Percentiles rank a stretch among this genome's conserved stretches.
phyloP scores from a whole-genome alignment of 2,113 vertebrate species.

The Cochlearius cochlearius region DNA sequence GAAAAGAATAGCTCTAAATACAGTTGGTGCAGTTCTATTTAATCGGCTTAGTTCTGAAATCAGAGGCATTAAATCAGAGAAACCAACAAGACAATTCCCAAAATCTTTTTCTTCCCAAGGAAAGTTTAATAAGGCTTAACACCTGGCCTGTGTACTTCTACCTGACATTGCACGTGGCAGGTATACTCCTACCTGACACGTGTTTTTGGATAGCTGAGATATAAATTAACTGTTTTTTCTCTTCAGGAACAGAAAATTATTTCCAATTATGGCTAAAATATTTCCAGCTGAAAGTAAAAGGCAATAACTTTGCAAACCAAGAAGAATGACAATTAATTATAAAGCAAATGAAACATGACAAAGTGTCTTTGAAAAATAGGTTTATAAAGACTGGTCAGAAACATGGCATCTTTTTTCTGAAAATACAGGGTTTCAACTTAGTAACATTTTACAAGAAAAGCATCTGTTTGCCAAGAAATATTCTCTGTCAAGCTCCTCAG shows the following conservation, averaged over 20 bases:
- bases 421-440: neutral
- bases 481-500: neutral
- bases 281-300: neutral
- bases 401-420: fast-evolving
- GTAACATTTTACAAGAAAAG: neutral
- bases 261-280: neutral
- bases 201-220: neutral
- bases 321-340: neutral
- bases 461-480: neutral
- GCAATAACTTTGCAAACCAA: neutral
- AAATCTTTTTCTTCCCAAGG: neutral
- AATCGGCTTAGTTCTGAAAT: neutral
- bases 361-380: neutral
- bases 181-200: neutral
- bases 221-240: neutral
- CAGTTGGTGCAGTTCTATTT: neutral
- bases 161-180: neutral
- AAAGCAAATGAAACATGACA: neutral
- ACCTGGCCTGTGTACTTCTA: neutral
- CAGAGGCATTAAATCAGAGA: neutral
- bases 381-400: neutral
- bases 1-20: neutral
- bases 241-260: neutral
- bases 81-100: neutral
- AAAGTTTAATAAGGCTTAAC: neutral